Base-by-base conservation (phyloP, 2,113 vertebrate genomes). In the Aphyosemion australe region DNA sequence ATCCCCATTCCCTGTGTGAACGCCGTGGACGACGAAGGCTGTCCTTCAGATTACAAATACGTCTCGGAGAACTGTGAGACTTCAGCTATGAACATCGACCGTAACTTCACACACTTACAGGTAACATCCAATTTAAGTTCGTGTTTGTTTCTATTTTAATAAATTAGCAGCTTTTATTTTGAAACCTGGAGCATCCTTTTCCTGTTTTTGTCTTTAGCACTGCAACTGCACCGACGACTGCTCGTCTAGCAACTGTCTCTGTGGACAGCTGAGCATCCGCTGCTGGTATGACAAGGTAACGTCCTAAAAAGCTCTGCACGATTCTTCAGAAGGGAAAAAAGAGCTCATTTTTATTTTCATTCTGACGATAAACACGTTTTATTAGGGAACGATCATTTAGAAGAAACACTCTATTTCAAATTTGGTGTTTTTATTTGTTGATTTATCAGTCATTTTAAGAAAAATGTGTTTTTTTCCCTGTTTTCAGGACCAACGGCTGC, bases 231-330 rank as follows among this genome's bases (percentile, higher is more conserved):
- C 90, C 41, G 96, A 97, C 0, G 96, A 97, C 89, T 97, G 96
- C 69, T 96, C 96, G 2, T 96, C 95, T 58, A 96, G 95, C 84
- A 96, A 97, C 86, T 97, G 96, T 68, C 92, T 97, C 0, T 97
- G 96, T 20, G 96, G 96, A 37, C 96, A 97, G 80, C 96, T 97
- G 61, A 97, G 96, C 79, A 97, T 97, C 73, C 95, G 96, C 61
- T 97, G 96, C 90, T 97, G 96, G 96, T 97, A 97, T 13, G 95
- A 97, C 82, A 97, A 97, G 96, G 96, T 97, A 74, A 12, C 2
- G 6, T 56, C 12, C 15, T 61, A 15, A 54, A 61, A 16, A 31
- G 13, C 14, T 43, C 50, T 32, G 12, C 9, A 7, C 1, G 8
- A 18, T 18, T 55, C 37, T 37, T 18, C 6, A 37, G 16, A 54